Evolutionary conservation across 2,888 invertebrate genomes (phyloP).

Genomic region (Smittia sp.): DNA sequence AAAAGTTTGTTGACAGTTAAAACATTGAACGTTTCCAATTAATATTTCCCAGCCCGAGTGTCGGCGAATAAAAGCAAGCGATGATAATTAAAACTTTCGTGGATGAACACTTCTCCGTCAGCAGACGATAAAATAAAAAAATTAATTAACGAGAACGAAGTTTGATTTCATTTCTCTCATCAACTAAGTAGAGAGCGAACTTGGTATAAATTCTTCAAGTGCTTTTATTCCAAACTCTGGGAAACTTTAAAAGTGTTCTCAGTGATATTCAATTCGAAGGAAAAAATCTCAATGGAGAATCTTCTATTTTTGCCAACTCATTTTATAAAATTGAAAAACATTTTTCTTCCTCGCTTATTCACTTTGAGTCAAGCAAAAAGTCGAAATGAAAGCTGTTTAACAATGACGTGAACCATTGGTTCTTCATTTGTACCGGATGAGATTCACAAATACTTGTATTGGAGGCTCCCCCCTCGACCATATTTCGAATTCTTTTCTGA

Average conservation of each 20-base stretch:
- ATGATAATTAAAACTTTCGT: slow-evolving; percentile 11
- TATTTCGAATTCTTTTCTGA: background rate
- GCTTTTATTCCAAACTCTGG: background rate
- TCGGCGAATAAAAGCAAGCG: background rate
- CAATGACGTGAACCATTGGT: too few relatives aligned
- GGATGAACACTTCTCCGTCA: background rate
- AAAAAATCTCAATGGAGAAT: background rate
- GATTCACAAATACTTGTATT: too few relatives aligned
- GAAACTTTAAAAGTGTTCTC: background rate
- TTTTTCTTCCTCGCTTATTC: too few relatives aligned
- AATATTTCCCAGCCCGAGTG: background rate
- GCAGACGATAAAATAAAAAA: background rate
- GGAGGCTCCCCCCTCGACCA: too few relatives aligned
- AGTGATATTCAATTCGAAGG: background rate
- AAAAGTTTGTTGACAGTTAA: background rate
- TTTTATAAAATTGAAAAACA: background rate
- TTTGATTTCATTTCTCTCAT: slow-evolving; percentile 12
- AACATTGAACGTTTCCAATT: slow-evolving; percentile 8
- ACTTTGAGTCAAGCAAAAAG: too few relatives aligned
- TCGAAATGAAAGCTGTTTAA: too few relatives aligned
- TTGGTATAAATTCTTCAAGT: background rate
- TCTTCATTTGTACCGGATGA: too few relatives aligned
- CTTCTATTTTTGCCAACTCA: background rate
- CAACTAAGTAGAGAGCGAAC: background rate
- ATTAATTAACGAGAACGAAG: slow-evolving; percentile 17